Evolutionary conservation across 2,888 invertebrate species (phyloP), one percentile per base, ranked within the genome.

Genomic region (Cephalotes varians): DNA sequence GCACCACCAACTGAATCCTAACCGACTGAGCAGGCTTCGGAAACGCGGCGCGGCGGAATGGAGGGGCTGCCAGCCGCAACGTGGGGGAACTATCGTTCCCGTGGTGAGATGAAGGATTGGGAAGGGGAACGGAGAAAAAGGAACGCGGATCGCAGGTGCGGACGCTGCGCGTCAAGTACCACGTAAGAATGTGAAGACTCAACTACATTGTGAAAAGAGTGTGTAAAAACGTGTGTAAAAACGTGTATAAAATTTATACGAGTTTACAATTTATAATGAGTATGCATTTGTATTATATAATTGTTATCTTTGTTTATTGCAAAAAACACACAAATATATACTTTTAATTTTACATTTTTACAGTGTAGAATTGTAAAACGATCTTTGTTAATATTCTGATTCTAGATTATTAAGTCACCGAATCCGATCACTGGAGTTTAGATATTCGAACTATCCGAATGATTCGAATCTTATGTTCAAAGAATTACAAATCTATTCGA

Each of bases 1-100:
- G 92, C 93, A 92, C 92, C 90, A 93, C 91, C 85, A 90, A 93
- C 93, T 92, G 90, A 92, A 74, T 72, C 21, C 88, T 86, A 56
- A 67, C 77, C 18, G 54, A 69, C 49, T 6, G 51, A 65, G 51
- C 74, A 37, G 21, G 25, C 40, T 67, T 12, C 31, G 31, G n/a
- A 90, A 86, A 87, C 86, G 83, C 91, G 88, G 47, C 83, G 84
- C 83, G 81, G 81, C 64, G 82, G 85, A 86, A 83, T 84, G 83
- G 85, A 81, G 87, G 88, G 86, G 90, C 84, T 58, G 81, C 72
- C 80, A 44, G 58, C 65, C 65, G 83, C 40, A 64, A 54, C 72
- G 88, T 82, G 88, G 90, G 91, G 89, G 83, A 49, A 62, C 65
- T 37, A 47, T 25, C 77, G 37, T 58, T 64, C 64, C 44, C 64